These are phyloP conservation scores for Morus bassanus DNA, from an alignment of 2,797 vertebrate genomes.

Conservation along the genomic window DNA sequence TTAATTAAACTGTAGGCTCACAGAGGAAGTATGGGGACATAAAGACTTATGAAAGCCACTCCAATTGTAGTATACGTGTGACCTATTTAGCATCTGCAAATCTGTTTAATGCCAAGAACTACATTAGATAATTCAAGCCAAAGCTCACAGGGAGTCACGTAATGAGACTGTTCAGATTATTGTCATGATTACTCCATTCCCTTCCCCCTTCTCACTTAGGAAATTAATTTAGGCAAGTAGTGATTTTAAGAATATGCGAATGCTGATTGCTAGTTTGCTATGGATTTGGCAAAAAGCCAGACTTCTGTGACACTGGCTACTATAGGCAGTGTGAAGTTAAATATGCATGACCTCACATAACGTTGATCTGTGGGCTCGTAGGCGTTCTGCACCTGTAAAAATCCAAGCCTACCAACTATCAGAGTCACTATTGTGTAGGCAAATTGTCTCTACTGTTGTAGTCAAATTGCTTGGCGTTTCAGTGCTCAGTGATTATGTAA, in stretches of 20 bases:
- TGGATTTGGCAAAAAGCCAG: constrained; percentile 39
- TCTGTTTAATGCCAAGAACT: constrained; percentile 48
- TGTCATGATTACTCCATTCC: constrained; percentile 39
- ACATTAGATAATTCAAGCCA: constrained; percentile 53
- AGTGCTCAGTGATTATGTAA: neutral
- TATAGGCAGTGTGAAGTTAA: neutral
- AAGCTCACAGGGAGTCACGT: constrained; percentile 32
- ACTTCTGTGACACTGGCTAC: constrained; percentile 4
- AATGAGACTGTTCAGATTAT: constrained; percentile 52
- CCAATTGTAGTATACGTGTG: constrained; percentile 2
- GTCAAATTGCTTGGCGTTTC: neutral
- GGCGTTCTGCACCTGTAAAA: neutral
- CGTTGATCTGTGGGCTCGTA: rapidly evolving
- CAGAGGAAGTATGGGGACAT: neutral
- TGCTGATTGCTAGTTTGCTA: constrained; percentile 26
- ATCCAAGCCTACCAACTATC: neutral
- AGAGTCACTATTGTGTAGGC: neutral
- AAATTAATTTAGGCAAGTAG: constrained; percentile 60
- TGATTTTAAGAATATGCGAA: constrained; percentile 54
- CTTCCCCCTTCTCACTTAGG: constrained; percentile 17
- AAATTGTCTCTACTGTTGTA: neutral
- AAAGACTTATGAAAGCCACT: constrained; percentile 17
- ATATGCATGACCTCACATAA: neutral
- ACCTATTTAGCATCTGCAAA: constrained; percentile 51
- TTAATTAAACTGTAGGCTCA: constrained; percentile 36